These are phyloP conservation scores for Cremastobaeus sp. DNA, from an alignment of 2,888 invertebrate species.

Conservation along the genomic window DNA sequence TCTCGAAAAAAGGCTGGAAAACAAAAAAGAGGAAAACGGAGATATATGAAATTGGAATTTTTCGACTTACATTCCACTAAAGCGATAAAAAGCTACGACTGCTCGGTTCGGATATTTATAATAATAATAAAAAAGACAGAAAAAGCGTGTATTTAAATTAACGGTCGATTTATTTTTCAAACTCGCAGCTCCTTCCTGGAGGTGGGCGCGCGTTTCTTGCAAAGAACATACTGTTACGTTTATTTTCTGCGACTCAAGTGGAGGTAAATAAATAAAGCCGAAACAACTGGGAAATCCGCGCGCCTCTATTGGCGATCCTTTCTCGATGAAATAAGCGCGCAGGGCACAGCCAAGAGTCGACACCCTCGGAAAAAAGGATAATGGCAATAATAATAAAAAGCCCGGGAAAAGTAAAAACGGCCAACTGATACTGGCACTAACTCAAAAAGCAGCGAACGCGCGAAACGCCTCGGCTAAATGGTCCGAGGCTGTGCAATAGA, in stretches of 20 bases:
- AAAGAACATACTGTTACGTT: conserved; percentile 17
- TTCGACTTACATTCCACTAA: too few relatives aligned
- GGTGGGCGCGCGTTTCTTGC: too few relatives aligned
- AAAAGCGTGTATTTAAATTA: too few relatives aligned
- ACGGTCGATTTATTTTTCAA: too few relatives aligned
- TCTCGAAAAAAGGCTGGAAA: too few relatives aligned
- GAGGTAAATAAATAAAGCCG: conserved; percentile 24
- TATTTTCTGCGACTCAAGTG: conserved; percentile 20
- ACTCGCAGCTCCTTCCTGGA: too few relatives aligned
- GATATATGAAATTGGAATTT: too few relatives aligned
- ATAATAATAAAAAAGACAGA: too few relatives aligned
- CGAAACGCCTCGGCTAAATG: conserved; percentile 33
- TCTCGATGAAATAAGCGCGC: conserved; percentile 2
- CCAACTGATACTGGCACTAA: conserved; percentile 18
- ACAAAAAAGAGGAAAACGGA: too few relatives aligned
- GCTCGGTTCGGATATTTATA: too few relatives aligned
- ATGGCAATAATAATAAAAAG: conserved; percentile 4
- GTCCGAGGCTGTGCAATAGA: conserved; percentile 35
- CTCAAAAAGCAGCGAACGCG: conserved; percentile 13
- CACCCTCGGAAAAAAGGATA: not conserved
- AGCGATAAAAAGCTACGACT: too few relatives aligned
- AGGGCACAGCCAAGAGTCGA: conserved; percentile 15
- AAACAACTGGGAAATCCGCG: conserved; percentile 9
- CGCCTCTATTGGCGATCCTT: conserved; percentile 6
- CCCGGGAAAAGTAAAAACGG: not conserved